phyloP scores from a whole-genome alignment of 1,140 invertebrate genomes.

The Spodoptera frugiperda region DNA sequence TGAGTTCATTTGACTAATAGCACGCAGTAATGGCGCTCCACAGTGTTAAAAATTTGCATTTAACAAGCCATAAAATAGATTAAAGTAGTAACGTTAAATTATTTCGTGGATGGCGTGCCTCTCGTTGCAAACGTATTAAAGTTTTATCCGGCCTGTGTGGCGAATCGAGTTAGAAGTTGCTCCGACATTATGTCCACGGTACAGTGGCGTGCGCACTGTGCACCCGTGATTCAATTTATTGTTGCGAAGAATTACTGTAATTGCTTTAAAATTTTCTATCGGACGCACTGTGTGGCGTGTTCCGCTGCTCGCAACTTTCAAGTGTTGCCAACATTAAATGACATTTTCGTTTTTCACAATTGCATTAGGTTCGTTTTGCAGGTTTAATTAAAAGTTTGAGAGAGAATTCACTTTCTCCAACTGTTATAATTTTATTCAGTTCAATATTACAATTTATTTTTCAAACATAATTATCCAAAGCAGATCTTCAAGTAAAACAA shows the following conservation, averaged over 20 bases:
- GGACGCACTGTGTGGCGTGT: conserved; percentile 34
- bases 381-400: not conserved
- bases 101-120: conserved; percentile 36
- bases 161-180: conserved; percentile 55
- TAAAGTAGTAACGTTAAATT: conserved; percentile 48
- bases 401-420: not conserved
- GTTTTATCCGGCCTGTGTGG: conserved; percentile 54
- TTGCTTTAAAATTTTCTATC: conserved; percentile 48
- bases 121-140: conserved; percentile 52
- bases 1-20: conserved; percentile 47
- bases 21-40: conserved; percentile 35
- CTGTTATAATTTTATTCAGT: too few relatives aligned
- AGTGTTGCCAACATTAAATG: conserved; percentile 19
- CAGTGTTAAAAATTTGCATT: conserved; percentile 46
- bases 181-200: conserved; percentile 37
- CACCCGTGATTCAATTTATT: conserved; percentile 49
- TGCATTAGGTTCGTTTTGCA: conserved; percentile 15
- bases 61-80: conserved; percentile 47
- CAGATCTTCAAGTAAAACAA: too few relatives aligned
- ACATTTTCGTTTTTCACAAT: conserved; percentile 26
- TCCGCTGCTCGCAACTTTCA: conserved; percentile 15
- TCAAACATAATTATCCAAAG: too few relatives aligned
- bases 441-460: too few relatives aligned
- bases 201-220: conserved; percentile 35
- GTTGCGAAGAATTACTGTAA: conserved; percentile 49